phyloP scores from a whole-genome alignment of 2,113 vertebrate genomes.

The Todiramphus chloris region DNA sequence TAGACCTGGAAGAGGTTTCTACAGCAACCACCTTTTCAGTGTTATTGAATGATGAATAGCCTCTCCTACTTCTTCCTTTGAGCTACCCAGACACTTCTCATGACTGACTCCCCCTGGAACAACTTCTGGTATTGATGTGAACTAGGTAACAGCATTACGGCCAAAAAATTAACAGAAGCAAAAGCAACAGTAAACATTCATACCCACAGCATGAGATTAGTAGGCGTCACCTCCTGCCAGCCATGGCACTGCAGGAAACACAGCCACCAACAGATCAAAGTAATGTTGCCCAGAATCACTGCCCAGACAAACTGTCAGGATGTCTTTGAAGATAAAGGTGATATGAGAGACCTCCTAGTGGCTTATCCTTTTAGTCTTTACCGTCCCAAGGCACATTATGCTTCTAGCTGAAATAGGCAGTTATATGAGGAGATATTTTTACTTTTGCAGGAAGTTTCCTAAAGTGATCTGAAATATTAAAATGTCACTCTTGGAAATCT shows the following conservation, averaged over 20 bases:
- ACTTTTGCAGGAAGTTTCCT: neutral
- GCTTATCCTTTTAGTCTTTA: neutral
- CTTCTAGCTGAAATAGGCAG: neutral
- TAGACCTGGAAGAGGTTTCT: slow-evolving; percentile 10
- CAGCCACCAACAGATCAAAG: neutral
- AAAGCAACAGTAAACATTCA: accelerated
- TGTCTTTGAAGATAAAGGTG: neutral
- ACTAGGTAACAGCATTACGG: neutral
- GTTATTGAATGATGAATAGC: neutral
- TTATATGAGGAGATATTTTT: neutral
- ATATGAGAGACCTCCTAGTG: neutral
- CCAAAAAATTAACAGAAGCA: neutral
- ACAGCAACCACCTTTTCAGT: neutral
- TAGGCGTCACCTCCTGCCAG: neutral
- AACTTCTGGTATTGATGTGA: neutral
- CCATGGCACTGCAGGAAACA: neutral
- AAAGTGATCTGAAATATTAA: neutral
- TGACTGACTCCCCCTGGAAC: neutral
- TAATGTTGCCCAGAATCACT: neutral
- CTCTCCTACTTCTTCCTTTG: neutral
- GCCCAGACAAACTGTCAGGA: neutral
- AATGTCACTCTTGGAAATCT: neutral
- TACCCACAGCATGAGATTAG: neutral
- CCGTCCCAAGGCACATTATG: neutral
- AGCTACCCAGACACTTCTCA: neutral